These are phyloP conservation scores for Ciconia nigra DNA, from an alignment of 2,797 vertebrate genomes.

Conservation along the genomic window DNA sequence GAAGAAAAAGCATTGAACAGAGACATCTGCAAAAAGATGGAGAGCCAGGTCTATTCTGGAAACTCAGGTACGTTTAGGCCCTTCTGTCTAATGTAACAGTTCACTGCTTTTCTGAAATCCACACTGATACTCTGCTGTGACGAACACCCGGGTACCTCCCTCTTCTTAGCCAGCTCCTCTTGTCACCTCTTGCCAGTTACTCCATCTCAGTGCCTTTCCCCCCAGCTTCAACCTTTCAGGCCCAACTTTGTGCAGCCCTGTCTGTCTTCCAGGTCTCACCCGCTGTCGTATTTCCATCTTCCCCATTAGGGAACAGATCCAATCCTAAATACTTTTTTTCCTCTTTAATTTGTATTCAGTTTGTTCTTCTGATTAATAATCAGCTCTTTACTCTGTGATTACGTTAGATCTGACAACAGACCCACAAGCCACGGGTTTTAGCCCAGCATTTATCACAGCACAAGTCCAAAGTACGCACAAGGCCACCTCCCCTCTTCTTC, in stretches of 20 bases:
- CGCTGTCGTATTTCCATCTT: not conserved
- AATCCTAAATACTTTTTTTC: not conserved
- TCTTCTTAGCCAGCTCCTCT: not conserved
- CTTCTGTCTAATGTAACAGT: not conserved
- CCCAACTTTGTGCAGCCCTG: not conserved
- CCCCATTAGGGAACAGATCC: not conserved
- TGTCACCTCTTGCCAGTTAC: not conserved
- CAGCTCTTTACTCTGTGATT: not conserved
- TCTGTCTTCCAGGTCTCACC: not conserved
- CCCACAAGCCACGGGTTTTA: fast-evolving
- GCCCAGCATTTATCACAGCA: not conserved
- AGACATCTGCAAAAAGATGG: not conserved
- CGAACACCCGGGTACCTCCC: not conserved
- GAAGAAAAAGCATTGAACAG: not conserved
- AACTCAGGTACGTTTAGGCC: not conserved
- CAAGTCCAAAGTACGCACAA: not conserved
- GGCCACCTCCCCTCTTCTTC: not conserved
- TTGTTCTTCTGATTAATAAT: not conserved
- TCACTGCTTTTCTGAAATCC: not conserved
- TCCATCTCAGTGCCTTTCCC: not conserved
- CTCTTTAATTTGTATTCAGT: not conserved
- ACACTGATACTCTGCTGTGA: not conserved
- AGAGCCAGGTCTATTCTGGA: not conserved
- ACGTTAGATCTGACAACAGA: not conserved
- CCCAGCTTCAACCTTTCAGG: not conserved